Conservation (phyloP, 2,113 vertebrate species). For the Elanus axillaris region DNA sequence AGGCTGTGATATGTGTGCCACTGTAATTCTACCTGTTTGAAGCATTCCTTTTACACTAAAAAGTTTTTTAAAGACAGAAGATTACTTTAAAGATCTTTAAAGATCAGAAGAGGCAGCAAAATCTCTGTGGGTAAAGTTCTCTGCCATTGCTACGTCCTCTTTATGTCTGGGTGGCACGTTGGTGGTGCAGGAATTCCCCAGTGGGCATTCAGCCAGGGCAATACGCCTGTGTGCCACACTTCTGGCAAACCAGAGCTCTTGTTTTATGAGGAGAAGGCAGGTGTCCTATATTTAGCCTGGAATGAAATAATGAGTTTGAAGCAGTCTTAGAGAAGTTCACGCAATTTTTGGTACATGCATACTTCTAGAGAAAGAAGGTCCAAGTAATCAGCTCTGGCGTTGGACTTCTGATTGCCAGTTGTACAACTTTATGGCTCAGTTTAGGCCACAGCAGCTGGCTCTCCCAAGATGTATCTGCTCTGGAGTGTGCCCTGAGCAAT, state of each 20-base stretch:
- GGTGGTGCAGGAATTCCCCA: neutral
- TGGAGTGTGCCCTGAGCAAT: neutral
- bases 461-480: neutral
- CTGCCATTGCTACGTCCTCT: neutral
- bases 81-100: neutral
- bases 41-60: neutral
- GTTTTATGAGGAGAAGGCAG: neutral
- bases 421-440: neutral
- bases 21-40: neutral
- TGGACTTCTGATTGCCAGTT: neutral
- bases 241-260: neutral
- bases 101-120: neutral
- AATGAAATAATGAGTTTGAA: neutral
- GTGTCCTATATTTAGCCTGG: neutral
- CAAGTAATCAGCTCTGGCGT: neutral
- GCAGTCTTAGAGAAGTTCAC: neutral
- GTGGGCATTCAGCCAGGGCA: neutral
- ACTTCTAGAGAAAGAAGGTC: neutral
- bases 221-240: rapidly evolving
- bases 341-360: neutral
- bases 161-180: rapidly evolving
- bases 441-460: neutral
- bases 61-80: neutral
- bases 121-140: neutral
- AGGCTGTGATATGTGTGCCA: neutral